phyloP scores from a whole-genome alignment of 2,113 vertebrate genomes.

The Thalassarche chlororhynchos region DNA sequence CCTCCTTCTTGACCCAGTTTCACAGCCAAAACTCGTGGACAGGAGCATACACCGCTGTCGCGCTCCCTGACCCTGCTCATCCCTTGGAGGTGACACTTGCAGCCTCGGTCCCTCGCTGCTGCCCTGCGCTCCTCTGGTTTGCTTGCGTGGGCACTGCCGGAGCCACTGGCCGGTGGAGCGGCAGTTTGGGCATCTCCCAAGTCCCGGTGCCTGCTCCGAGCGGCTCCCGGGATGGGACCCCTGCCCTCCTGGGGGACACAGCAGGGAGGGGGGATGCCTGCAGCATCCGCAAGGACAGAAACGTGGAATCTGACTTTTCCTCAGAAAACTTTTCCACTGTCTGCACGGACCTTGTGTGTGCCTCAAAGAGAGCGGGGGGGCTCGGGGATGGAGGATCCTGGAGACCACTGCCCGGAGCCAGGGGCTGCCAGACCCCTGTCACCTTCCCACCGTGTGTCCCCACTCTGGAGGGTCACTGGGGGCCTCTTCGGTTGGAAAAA shows the following conservation, averaged over 20 bases:
- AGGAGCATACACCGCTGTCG: accelerated
- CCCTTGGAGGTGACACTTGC: neutral
- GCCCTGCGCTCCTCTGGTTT: accelerated
- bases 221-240: accelerated
- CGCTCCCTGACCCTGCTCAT: accelerated
- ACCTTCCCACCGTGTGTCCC: neutral
- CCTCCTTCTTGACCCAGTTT: neutral
- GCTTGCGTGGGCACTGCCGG: accelerated
- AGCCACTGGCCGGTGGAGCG: neutral
- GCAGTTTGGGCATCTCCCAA: neutral
- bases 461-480: neutral
- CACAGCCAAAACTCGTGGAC: neutral
- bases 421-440: neutral
- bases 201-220: no score
- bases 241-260: neutral
- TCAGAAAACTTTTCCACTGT: neutral
- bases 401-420: neutral
- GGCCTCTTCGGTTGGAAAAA: neutral
- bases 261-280: neutral
- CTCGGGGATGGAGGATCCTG: neutral
- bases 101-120: neutral
- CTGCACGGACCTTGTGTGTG: accelerated
- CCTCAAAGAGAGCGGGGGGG: neutral
- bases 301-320: neutral
- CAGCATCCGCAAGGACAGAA: neutral